Base-by-base conservation (phyloP, 35 echinoderm and acorn worm genomes). In the Holothuria glaberrima region DNA sequence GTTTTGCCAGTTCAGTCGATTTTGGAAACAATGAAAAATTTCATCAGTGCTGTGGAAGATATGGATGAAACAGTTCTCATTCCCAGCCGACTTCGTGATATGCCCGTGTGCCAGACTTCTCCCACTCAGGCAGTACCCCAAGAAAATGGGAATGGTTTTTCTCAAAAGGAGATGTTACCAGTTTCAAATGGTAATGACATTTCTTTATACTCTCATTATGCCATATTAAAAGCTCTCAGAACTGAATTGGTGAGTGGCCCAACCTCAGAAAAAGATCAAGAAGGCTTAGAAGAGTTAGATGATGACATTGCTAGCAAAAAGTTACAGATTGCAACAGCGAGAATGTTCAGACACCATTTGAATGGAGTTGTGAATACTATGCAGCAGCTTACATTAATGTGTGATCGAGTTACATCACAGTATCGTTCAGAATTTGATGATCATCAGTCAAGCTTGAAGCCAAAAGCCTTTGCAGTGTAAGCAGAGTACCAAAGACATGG, bases 11-110 rank as follows among this genome's bases (percentile, higher is more conserved):
- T 70, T 0, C 92, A 91, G 25, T 99, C 97, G 18, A 93, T 99
- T 50, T 75, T 99, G 29, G 93, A 94, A 22, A 87, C 94, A 6
- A 99, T 99, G 97, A 99, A 99, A 79, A 70, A 88, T 22, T 99
- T 99, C 80, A 99, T 99, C 58, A 88, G 94, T 35, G 90, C 97
- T 30, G 97, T 99, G 0, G 94, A 99, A 76, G 97, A 99, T 19
- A 99, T 99, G 97, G 93, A 99, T 88, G 91, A 94, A 67, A 99
- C 97, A 2, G 97, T 99, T 0, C 70, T 99, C 20, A 99, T 99
- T 70, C 97, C 97, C 14, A 99, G 97, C 30, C 90, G 93, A 0
- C 70, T 99, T 20, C 69, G 92, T 44, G 97, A 99, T 84, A 99
- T 99, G 91, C 91, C 94, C 32, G 27, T 58, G 56, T 25, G 16